Evolutionary conservation across 1,140 invertebrate species (phyloP).

Genomic region (Solen grandis): DNA sequence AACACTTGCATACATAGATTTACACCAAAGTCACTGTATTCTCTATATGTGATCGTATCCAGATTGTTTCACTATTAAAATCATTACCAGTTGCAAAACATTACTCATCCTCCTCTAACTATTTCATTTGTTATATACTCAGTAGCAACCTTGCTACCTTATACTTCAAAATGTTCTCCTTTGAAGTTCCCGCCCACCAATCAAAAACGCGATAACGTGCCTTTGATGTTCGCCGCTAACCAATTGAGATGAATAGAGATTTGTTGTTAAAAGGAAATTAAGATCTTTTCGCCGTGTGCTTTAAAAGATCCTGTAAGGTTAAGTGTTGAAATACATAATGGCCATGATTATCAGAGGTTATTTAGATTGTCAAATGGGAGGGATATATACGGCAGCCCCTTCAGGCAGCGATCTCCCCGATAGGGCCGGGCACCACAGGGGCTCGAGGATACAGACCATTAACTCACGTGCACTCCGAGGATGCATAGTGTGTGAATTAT

Average conservation of each 20-base stretch:
- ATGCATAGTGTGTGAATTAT: not conserved
- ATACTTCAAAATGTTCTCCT: slow-evolving; percentile 34
- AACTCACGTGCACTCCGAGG: not conserved
- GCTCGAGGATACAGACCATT: not conserved
- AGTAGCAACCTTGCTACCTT: slow-evolving; percentile 36
- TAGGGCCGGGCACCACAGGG: not conserved
- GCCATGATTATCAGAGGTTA: slow-evolving; percentile 27
- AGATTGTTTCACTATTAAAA: too few relatives aligned
- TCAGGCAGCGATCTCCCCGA: not conserved
- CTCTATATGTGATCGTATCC: too few relatives aligned
- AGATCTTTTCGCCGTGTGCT: slow-evolving; percentile 49
- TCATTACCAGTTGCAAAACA: too few relatives aligned
- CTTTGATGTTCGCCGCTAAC: slow-evolving; percentile 53
- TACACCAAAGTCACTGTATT: too few relatives aligned
- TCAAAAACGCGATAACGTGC: slow-evolving; percentile 50
- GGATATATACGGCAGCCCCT: not conserved
- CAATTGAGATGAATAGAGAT: slow-evolving; percentile 54
- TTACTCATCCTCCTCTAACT: slow-evolving; percentile 15
- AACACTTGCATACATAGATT: too few relatives aligned
- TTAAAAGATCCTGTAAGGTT: slow-evolving; percentile 34
- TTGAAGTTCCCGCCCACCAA: slow-evolving; percentile 54
- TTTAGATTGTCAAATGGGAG: slow-evolving; percentile 32
- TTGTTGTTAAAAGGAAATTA: slow-evolving; percentile 56
- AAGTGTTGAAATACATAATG: slow-evolving; percentile 56
- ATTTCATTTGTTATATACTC: slow-evolving; percentile 37